Conservation (phyloP, 1,140 invertebrate species). For the Helicoverpa zea region DNA sequence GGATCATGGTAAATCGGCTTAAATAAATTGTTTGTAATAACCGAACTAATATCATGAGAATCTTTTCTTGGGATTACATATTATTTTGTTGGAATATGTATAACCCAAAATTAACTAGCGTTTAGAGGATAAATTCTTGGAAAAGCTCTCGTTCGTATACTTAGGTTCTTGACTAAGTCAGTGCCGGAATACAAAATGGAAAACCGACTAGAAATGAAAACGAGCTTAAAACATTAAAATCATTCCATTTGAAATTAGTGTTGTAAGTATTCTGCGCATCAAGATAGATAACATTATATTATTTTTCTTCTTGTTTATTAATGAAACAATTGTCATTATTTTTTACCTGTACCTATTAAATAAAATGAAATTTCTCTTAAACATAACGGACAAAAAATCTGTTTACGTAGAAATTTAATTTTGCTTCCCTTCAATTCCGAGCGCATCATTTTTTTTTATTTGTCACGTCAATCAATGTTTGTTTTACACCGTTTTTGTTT, state of each 20-base stretch:
- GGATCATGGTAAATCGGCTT: neutral
- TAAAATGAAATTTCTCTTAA: neutral
- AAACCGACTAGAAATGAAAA: no score
- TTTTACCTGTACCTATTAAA: neutral
- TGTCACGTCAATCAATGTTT: conserved; percentile 31
- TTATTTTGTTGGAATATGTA: no score
- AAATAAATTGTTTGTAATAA: neutral
- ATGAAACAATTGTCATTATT: no score
- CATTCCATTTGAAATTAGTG: neutral
- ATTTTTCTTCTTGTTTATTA: no score
- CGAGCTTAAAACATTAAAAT: no score
- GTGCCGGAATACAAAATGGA: no score
- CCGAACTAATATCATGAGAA: neutral
- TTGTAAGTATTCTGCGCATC: neutral
- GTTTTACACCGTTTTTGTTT: neutral
- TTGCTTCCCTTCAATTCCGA: conserved; percentile 9
- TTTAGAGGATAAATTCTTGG: no score
- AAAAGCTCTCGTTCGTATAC: no score
- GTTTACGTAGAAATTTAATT: neutral
- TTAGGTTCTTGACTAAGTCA: no score
- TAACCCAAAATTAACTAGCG: no score
- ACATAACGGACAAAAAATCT: neutral
- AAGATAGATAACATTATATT: no score
- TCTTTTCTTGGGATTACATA: no score
- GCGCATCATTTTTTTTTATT: conserved; percentile 16